phyloP scores from a whole-genome alignment of 2,888 invertebrate genomes.

The Ormyrus labotus region DNA sequence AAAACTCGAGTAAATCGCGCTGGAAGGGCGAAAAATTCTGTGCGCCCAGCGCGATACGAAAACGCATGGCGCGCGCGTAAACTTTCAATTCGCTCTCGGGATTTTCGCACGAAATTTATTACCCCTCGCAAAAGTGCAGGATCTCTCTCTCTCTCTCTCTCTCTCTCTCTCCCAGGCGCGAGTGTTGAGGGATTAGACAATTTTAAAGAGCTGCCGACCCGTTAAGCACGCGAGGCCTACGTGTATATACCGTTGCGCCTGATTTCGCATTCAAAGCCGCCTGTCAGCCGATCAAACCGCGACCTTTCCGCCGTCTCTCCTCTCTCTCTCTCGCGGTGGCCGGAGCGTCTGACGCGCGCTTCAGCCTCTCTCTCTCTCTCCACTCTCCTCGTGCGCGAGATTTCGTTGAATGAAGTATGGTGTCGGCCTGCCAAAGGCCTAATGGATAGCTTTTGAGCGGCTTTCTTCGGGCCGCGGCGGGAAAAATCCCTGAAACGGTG shows the following conservation, averaged over 20 bases:
- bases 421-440: no score
- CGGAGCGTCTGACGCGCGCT: no score
- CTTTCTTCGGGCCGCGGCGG: no score
- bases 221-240: neutral
- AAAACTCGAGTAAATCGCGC: no score
- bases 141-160: no score
- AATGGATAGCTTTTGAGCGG: no score
- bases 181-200: constrained; percentile 44
- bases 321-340: no score
- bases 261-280: constrained; percentile 51
- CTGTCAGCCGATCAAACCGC: constrained; percentile 40
- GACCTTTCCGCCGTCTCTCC: constrained; percentile 26
- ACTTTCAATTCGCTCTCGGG: constrained; percentile 30
- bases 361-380: no score
- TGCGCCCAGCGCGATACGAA: no score
- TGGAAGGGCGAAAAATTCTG: no score
- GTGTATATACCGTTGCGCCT: constrained; percentile 42
- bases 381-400: neutral
- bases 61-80: neutral
- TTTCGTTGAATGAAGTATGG: no score
- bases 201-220: constrained; percentile 23
- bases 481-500: no score
- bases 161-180: neutral
- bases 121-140: neutral
- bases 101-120: constrained; percentile 25